Base-by-base conservation (phyloP, 1,140 invertebrate species). In the Conus ventricosus region DNA sequence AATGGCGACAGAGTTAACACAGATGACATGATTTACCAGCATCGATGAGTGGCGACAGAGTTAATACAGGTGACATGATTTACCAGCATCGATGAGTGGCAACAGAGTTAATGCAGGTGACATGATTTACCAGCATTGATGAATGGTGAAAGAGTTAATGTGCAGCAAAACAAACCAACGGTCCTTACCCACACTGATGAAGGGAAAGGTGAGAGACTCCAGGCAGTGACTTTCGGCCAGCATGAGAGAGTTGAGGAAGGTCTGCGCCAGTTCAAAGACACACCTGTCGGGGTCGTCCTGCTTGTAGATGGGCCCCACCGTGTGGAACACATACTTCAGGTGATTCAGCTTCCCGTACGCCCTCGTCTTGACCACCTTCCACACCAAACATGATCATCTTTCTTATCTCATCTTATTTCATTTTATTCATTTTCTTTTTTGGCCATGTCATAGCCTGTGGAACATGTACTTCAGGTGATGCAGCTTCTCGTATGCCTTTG, bases 101-200 rank as follows among this genome's bases (percentile, higher is more conserved):
- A 3, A 39, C 39, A 39, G 39, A 39, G 39, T 39, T 39, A 39
- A 39, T n/a, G n/a, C n/a, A n/a, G 39, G 39, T 39, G 39, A 71
- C 63, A 71, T 17, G n/a, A n/a, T 17, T 17, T 71, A 71, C 63
- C 63, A 2, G 63, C n/a, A 71, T 4, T 71, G 63, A 71, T 71
- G 63, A 71, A 71, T 17, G 63, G 63, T 17, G n/a, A 71, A 17
- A n/a, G 15, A 15, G n/a, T 75, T 11, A 7, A 25, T 53, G 7
- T 76, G 23, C 27, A 39, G 39, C 0, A 39, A 39, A 39, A 39
- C 39, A 39, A 39, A n/a, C 20, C 20, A 17, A 27, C 15, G 15
- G 53, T 23, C 88, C 76, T 39, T 90, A 92, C 92, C 92, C 92
- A 92, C 90, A 76, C 93, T 93, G 25, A 93, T 93, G 75, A 92